Percentiles rank a stretch among this genome's conserved stretches.
phyloP scores from a whole-genome alignment of 2,113 vertebrate species.

The Poeciliopsis retropinna region DNA sequence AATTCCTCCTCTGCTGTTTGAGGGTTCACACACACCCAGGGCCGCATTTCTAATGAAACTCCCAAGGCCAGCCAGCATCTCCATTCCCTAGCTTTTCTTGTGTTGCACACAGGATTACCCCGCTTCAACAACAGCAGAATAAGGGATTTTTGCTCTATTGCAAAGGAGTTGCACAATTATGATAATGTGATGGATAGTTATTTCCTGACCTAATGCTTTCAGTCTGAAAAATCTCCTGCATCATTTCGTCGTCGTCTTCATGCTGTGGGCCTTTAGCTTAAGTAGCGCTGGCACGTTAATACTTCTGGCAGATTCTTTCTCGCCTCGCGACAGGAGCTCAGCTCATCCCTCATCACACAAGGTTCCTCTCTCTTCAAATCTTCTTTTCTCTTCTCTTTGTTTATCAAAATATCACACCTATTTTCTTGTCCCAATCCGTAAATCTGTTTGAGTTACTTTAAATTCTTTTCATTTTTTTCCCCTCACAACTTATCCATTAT shows the following conservation, averaged over 20 bases:
- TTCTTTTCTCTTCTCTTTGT: constrained; percentile 31
- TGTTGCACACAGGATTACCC: constrained; percentile 65
- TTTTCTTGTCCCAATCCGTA: constrained; percentile 24
- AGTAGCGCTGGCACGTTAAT: constrained; percentile 61
- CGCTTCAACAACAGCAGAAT: constrained; percentile 53
- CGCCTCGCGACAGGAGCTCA: constrained; percentile 48
- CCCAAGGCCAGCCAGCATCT: constrained; percentile 63
- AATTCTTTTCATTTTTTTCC: constrained; percentile 21
- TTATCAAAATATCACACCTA: constrained; percentile 20
- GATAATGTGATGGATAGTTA: constrained; percentile 24
- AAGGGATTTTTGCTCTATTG: constrained; percentile 33
- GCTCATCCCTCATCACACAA: constrained; percentile 60
- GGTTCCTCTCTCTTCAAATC: constrained; percentile 55
- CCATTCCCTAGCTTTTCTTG: constrained; percentile 58
- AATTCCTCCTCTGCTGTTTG: constrained; percentile 77
- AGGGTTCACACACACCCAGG: constrained; percentile 70
- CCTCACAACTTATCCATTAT: constrained; percentile 30
- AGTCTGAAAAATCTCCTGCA: constrained; percentile 53
- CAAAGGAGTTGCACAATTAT: constrained; percentile 38
- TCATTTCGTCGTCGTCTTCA: constrained; percentile 46
- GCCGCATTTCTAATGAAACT: constrained; percentile 78
- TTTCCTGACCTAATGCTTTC: constrained; percentile 47
- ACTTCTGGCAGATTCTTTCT: constrained; percentile 58
- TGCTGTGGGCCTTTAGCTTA: constrained; percentile 59
- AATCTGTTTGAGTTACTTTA: constrained; percentile 26